Percentiles rank a stretch among this genome's conserved stretches.
Evolutionary conservation across 1,140 invertebrate genomes (phyloP).

Genomic region (Solenopsis invicta): DNA sequence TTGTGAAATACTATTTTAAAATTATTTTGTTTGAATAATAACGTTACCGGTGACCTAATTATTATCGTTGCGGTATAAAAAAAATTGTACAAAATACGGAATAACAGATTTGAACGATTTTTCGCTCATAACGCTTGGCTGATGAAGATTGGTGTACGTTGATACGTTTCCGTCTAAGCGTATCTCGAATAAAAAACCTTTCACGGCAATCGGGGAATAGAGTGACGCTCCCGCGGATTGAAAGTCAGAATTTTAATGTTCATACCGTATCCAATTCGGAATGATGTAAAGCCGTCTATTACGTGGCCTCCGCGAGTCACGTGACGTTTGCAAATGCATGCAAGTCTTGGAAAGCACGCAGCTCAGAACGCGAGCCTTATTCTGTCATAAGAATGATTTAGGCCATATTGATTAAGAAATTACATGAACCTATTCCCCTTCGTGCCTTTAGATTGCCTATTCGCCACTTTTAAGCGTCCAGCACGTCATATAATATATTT

Average conservation of each 20-base stretch:
- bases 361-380: constrained; percentile 55
- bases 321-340: constrained; percentile 44
- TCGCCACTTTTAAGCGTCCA: constrained; percentile 15
- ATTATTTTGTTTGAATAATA: background rate
- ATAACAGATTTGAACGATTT: background rate
- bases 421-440: constrained; percentile 47
- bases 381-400: constrained; percentile 68
- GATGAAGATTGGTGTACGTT: background rate
- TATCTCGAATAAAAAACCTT: background rate
- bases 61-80: background rate
- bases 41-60: background rate
- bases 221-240: constrained; percentile 16
- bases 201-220: background rate
- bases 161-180: background rate
- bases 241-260: constrained; percentile 27
- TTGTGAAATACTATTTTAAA: constrained; percentile 7
- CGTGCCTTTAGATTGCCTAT: constrained; percentile 34
- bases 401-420: constrained; percentile 67
- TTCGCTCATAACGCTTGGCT: background rate
- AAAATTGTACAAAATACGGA: background rate
- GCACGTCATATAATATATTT: background rate
- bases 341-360: constrained; percentile 38
- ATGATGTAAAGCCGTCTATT: constrained; percentile 49
- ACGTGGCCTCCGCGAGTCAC: constrained; percentile 36
- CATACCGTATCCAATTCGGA: constrained; percentile 54